Base-by-base conservation (phyloP, 1,140 invertebrate species). In the Cryptotermes secundus region DNA sequence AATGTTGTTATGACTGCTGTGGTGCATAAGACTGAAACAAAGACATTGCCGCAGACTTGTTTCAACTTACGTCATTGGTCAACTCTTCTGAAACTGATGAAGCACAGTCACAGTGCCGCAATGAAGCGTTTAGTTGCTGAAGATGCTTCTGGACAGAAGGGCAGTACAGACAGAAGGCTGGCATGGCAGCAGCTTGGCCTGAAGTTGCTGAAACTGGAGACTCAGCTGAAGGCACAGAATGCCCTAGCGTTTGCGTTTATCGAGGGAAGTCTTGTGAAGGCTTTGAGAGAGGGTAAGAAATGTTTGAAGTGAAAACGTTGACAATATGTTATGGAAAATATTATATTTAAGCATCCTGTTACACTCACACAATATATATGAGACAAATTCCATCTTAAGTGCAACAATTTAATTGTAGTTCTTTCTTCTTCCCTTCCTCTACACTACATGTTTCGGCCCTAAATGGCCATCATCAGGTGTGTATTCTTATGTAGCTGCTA, bases 231-330 rank as follows among this genome's bases (percentile, higher is more conserved):
- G 81, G 92, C 92, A 72, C 92, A 94, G 85, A 93, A 92, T 86
- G 93, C 95, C 1, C 89, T 99, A 83, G 96, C 96, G 0, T 99
- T 99, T 90, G 93, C 96, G 0, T 99, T 99, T 87, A 95, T 99
- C 85, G 96, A 99, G 90, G 98, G 98, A 34, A 96, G 95, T 85
- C 90, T 99, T 85, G 95, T 99, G 2, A 96, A 95, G 90, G 98
- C 98, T 16, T 91, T 99, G 86, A 94, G 94, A 89, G 92, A 96
- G 87, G 98, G 94, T 91, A 86, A 83, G 36, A 79, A 49, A 49
- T 49, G 19, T 49, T 49, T 26, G 26, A n/a, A 16, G 19, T 80
- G 24, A 49, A 49, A 49, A 19, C 38, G 0, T 3, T 19, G 45
- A 49, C 45, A 49, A 10, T 31, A 6, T 14, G 79, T n/a, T n/a